Evolutionary conservation across 2,797 vertebrate species (phyloP), one percentile per base, ranked within the genome.

Genomic region (Naso thynnoides): DNA sequence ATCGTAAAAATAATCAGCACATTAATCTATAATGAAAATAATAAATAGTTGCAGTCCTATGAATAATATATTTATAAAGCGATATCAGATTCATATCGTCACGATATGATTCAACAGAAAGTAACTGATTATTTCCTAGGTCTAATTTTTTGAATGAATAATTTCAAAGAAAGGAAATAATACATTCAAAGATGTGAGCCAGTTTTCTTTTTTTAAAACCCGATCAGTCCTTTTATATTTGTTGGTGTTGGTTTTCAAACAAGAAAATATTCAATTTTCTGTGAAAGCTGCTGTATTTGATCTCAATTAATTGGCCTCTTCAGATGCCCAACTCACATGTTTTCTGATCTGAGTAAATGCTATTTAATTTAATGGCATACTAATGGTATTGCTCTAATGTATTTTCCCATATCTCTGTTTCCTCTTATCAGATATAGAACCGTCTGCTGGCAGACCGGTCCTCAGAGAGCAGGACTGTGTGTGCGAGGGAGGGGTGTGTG

Each of bases 401-500:
- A 41, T 83, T 84, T 50, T 14, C 56, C 44, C 71, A 11, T 74
- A 73, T 87, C 81, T 81, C 44, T 66, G 5, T 59, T 71, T 70
- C 65, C 74, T 78, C 64, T 89, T 57, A 88, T 71, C 95, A 98
- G 97, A 96, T 67, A 93, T 94, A 53, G 95, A 96, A 39, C 83
- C 60, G 82, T 95, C 95, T 84, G 89, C 93, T n/a, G 94, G 90
- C 70, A 88, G 91, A 79, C 93, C 85, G 8, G 85, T 86, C 85
- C 91, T 92, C 68, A 88, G 89, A 14, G 94, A 95, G 55, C 97
- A 97, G 55, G 93, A 96, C 23, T 99, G 98, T 41, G 96, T 95
- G 77, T 99, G 98, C 36, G 96, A 97, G 73, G 97, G 97, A 65
- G 93, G 92, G 2, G 93, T 89, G 73, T 99, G 98, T 14, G 94